Percentiles rank a stretch among this genome's conserved stretches.
phyloP scores from a whole-genome alignment of 1,140 invertebrate species.

The Papilio polyxenes region DNA sequence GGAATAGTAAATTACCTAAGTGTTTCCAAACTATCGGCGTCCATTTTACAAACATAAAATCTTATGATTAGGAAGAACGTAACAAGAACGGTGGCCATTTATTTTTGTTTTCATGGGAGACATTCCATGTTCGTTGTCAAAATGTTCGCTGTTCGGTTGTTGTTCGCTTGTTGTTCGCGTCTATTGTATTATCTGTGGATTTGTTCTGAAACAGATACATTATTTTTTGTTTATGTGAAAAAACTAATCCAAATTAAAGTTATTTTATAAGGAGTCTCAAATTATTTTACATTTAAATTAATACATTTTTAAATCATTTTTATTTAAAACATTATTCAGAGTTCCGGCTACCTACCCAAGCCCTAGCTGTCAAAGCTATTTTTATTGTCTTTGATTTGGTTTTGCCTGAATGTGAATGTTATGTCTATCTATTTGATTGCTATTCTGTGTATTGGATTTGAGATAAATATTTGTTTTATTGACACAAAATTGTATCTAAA shows the following conservation, averaged over 20 bases:
- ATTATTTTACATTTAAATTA: background rate
- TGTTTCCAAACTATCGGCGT: constrained; percentile 62
- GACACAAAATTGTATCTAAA: constrained; percentile 24
- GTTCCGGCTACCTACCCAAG: background rate
- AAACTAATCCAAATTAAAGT: background rate
- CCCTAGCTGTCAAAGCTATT: background rate
- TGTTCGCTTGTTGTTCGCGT: constrained; percentile 45
- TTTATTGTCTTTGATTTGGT: background rate
- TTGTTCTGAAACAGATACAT: constrained; percentile 5
- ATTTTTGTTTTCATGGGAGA: constrained; percentile 75
- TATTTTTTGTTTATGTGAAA: background rate
- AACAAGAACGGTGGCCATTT: constrained; percentile 78
- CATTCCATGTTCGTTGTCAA: constrained; percentile 72
- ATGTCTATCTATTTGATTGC: background rate
- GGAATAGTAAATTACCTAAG: constrained; percentile 56
- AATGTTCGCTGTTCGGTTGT: constrained; percentile 55
- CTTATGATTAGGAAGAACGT: constrained; percentile 71
- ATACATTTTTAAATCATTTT: background rate
- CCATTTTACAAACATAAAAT: constrained; percentile 78
- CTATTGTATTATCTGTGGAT: constrained; percentile 21
- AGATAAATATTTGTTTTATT: constrained; percentile 18
- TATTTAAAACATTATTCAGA: background rate
- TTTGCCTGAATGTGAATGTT: background rate
- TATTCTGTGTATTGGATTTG: constrained; percentile 7
- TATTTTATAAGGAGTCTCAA: background rate